Percentiles rank a stretch among this genome's conserved stretches.
phyloP scores from a whole-genome alignment of 2,888 invertebrate genomes.

The Meteorus cinctellus region DNA sequence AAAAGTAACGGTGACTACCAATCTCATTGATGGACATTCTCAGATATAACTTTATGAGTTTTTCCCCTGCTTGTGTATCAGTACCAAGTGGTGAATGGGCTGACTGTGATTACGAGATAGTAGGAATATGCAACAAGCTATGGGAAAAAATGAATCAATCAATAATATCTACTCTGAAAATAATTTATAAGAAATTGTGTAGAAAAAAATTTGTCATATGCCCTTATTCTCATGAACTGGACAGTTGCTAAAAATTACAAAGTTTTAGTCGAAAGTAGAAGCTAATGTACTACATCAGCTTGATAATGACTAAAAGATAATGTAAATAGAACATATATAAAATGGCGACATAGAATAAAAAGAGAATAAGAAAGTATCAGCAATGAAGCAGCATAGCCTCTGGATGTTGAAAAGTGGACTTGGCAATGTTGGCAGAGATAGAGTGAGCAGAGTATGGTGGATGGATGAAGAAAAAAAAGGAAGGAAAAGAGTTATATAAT shows the following conservation, averaged over 20 bases:
- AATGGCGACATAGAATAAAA: not conserved
- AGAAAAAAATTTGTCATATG: too few species aligned
- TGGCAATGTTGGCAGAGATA: constrained; percentile 12
- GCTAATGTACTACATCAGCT: constrained; percentile 25
- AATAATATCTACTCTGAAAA: too few species aligned
- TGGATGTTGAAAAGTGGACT: constrained; percentile 18
- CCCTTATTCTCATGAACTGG: too few species aligned
- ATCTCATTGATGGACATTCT: not conserved
- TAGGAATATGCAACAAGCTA: not conserved
- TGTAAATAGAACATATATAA: not conserved
- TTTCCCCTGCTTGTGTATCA: constrained; percentile 5
- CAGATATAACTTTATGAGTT: not conserved
- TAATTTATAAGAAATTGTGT: too few species aligned
- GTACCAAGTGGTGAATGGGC: not conserved
- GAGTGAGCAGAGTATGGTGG: constrained; percentile 10
- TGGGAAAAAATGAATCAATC: too few species aligned
- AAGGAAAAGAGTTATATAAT: constrained; percentile 26
- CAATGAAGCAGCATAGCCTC: constrained; percentile 17
- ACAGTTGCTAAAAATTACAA: constrained; percentile 13
- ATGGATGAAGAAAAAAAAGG: not conserved
- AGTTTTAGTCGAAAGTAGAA: not conserved
- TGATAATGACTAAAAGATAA: not conserved
- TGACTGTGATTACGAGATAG: not conserved
- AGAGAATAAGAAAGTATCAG: constrained; percentile 26
- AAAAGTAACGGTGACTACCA: not conserved